These are phyloP conservation scores for Caenorhabditis sp. DNA, from an alignment of 2,888 invertebrate genomes.

Conservation along the genomic window DNA sequence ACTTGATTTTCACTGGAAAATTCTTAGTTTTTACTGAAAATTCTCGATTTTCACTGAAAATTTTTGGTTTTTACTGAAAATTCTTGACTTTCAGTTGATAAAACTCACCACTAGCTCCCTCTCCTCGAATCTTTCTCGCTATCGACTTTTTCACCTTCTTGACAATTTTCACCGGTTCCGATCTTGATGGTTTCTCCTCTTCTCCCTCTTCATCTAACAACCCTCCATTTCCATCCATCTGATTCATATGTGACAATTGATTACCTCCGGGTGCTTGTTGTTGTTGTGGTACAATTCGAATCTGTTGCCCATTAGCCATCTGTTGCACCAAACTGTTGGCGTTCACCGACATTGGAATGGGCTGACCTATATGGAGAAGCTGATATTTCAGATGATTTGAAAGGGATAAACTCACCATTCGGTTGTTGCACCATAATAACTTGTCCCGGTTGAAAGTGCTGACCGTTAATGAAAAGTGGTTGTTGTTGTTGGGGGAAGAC, in stretches of 20 bases:
- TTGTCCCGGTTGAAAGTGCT: slow-evolving; percentile 13
- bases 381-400: neutral
- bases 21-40: neutral
- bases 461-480: neutral
- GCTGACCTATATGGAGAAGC: too few relatives aligned
- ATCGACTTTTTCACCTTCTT: slow-evolving; percentile 10
- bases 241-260: slow-evolving; percentile 44
- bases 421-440: slow-evolving; percentile 26
- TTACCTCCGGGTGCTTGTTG: slow-evolving; percentile 6
- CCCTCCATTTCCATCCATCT: slow-evolving; percentile 55
- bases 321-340: slow-evolving; percentile 7
- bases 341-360: slow-evolving; percentile 10
- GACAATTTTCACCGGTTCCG: neutral
- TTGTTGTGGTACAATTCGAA: slow-evolving; percentile 5
- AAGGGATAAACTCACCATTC: slow-evolving; percentile 14
- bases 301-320: neutral
- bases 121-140: slow-evolving; percentile 16
- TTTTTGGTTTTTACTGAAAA: neutral
- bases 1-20: neutral
- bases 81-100: neutral
- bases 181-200: neutral
- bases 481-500: slow-evolving; percentile 9
- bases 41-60: neutral
- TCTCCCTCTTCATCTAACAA: neutral
- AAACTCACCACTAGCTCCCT: slow-evolving; percentile 13